These are phyloP conservation scores for Gadopsis bispinosus DNA, from an alignment of 2,797 vertebrate species.

Conservation along the genomic window DNA sequence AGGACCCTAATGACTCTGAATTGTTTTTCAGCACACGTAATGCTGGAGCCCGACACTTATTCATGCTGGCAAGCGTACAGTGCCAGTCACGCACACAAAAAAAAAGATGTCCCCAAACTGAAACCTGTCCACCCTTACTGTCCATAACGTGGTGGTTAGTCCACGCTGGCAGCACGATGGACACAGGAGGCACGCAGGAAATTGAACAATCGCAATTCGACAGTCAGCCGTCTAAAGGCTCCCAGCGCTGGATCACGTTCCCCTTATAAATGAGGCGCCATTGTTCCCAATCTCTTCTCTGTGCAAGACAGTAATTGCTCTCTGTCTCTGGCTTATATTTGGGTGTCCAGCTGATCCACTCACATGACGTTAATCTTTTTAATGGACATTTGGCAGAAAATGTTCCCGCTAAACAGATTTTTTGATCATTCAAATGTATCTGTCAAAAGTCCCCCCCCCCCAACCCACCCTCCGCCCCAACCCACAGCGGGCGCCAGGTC, in stretches of 20 bases:
- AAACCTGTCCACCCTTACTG: conserved; percentile 52
- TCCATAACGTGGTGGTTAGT: conserved; percentile 41
- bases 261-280: conserved; percentile 78
- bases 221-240: conserved; percentile 67
- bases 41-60: conserved; percentile 54
- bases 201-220: conserved; percentile 68
- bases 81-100: conserved; percentile 48
- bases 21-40: conserved; percentile 77
- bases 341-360: conserved; percentile 81
- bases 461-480: conserved; percentile 19
- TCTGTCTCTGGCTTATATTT: conserved; percentile 78
- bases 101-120: conserved; percentile 52
- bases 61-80: conserved; percentile 53
- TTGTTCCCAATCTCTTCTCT: conserved; percentile 78
- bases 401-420: conserved; percentile 68
- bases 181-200: conserved; percentile 62
- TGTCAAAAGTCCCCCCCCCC: conserved; percentile 60
- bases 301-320: conserved; percentile 77
- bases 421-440: conserved; percentile 69
- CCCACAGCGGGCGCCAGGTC: conserved; percentile 33
- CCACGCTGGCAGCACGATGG: conserved; percentile 49
- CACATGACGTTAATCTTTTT: conserved; percentile 81
- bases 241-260: conserved; percentile 77
- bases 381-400: conserved; percentile 81
- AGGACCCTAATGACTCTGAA: conserved; percentile 75